Evolutionary conservation across 1,140 invertebrate species (phyloP).

Genomic region (Belonocnema kinseyi): DNA sequence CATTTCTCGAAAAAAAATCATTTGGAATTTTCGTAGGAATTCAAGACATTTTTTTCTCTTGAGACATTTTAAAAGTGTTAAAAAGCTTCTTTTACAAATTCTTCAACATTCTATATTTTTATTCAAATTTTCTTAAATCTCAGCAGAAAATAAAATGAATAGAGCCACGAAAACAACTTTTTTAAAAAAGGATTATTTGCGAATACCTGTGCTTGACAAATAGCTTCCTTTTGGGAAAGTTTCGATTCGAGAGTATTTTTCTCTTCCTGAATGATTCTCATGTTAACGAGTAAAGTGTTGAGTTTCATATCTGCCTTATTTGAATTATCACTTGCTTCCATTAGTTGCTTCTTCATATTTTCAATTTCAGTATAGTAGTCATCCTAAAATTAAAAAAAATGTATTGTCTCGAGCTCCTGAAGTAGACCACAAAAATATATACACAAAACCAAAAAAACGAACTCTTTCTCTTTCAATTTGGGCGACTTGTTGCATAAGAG

Average conservation of each 20-base stretch:
- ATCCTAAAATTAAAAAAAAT: slow-evolving; percentile 76
- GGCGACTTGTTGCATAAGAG: slow-evolving; percentile 92
- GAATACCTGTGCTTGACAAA: slow-evolving; percentile 79
- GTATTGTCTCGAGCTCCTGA: neutral
- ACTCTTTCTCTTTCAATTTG: slow-evolving; percentile 90
- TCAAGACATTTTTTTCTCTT: too few relatives aligned
- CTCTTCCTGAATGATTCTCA: slow-evolving; percentile 85
- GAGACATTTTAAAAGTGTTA: too few relatives aligned
- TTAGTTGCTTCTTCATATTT: slow-evolving; percentile 83
- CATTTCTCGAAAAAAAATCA: too few relatives aligned
- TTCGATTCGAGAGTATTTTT: slow-evolving; percentile 83
- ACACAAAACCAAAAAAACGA: slow-evolving; percentile 50
- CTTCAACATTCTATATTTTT: too few relatives aligned
- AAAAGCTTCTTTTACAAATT: too few relatives aligned
- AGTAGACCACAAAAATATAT: slow-evolving; percentile 10
- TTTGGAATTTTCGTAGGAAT: too few relatives aligned
- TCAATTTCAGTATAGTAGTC: slow-evolving; percentile 84
- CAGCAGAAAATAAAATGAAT: too few relatives aligned
- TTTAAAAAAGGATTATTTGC: neutral
- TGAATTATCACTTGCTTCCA: slow-evolving; percentile 82
- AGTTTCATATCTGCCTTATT: slow-evolving; percentile 83
- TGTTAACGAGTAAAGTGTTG: slow-evolving; percentile 78
- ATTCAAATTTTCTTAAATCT: too few relatives aligned
- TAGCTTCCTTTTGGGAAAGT: slow-evolving; percentile 83
- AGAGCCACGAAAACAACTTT: too few relatives aligned